These are phyloP conservation scores for Ceratoteleas bidentatus DNA, from an alignment of 1,140 invertebrate genomes.

Conservation along the genomic window DNA sequence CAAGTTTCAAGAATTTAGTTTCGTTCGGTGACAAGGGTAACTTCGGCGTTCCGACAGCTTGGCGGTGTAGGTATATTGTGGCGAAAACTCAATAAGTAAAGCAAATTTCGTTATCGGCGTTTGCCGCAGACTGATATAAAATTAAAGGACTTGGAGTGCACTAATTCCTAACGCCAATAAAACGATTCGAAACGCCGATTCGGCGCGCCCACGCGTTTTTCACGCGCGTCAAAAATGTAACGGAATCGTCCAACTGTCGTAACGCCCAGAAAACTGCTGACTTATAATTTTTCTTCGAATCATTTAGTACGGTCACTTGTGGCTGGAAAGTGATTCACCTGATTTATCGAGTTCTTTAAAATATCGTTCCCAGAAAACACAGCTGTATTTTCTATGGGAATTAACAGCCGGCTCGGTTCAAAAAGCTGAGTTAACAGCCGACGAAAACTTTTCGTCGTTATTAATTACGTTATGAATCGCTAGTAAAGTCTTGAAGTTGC, in stretches of 20 bases:
- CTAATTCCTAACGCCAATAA: conserved; percentile 23
- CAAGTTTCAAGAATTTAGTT: too few species aligned
- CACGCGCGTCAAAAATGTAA: not conserved
- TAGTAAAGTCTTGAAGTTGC: too few species aligned
- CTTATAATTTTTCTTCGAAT: conserved; percentile 42
- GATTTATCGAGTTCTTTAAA: conserved; percentile 13
- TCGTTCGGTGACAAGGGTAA: conserved; percentile 29
- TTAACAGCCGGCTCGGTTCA: not conserved
- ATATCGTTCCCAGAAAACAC: not conserved
- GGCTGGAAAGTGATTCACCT: conserved; percentile 40
- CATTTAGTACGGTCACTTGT: conserved; percentile 36
- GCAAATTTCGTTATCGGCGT: conserved; percentile 42
- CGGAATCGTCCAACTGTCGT: conserved; percentile 16
- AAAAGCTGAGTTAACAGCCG: too few species aligned
- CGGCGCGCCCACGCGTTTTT: not conserved
- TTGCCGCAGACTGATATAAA: conserved; percentile 25
- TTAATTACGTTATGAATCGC: too few species aligned
- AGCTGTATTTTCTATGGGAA: not conserved
- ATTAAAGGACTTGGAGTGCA: conserved; percentile 19
- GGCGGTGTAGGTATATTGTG: conserved; percentile 29
- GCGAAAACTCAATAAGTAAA: conserved; percentile 44
- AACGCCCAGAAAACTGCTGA: conserved; percentile 35
- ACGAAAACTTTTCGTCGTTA: too few species aligned
- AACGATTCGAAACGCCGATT: conserved; percentile 7
- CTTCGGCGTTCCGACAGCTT: conserved; percentile 8